Percentiles rank a stretch among this genome's conserved stretches.
These are phyloP conservation scores for Martes martes DNA, from an alignment of 2,113 vertebrate species.

Conservation along the genomic window DNA sequence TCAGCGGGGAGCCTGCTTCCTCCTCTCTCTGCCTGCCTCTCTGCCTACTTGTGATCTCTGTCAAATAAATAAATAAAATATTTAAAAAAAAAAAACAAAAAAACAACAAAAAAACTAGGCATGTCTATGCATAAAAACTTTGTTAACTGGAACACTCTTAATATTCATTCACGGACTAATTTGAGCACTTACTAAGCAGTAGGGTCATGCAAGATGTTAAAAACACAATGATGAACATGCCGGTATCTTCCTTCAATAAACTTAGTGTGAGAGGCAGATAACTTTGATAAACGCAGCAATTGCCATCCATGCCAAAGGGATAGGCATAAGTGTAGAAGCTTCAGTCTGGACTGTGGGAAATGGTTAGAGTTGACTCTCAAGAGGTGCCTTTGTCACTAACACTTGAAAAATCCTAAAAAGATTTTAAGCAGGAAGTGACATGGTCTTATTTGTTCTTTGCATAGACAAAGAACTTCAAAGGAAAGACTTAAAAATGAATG, in stretches of 20 bases:
- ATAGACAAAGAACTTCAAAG: not conserved
- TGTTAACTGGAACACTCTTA: not conserved
- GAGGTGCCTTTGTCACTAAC: not conserved
- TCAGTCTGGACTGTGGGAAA: not conserved
- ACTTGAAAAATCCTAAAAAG: not conserved
- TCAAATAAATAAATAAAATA: too few species aligned
- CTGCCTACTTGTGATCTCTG: too few species aligned
- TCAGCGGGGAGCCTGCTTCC: too few species aligned
- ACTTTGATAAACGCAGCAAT: rapidly evolving
- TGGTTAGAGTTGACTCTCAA: not conserved
- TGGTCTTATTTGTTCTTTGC: not conserved
- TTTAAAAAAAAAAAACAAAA: too few species aligned
- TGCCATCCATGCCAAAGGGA: rapidly evolving
- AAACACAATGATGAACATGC: not conserved
- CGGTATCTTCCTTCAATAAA: not conserved
- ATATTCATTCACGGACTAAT: not conserved
- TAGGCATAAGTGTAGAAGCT: not conserved
- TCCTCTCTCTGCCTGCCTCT: too few species aligned
- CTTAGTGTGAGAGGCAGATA: not conserved
- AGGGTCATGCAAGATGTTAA: not conserved
- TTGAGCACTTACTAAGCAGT: not conserved
- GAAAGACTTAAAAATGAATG: not conserved
- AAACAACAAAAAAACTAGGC: too few species aligned
- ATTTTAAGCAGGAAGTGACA: not conserved
- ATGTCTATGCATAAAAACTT: not conserved